Conservation (phyloP, 2,113 vertebrate genomes). For the Rattus norvegicus region GRCr8 NC_086026.1:72612501-72613000, state of each 20-base stretch:
- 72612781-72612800: rapidly evolving
- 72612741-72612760: neutral
- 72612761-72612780: neutral
- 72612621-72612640: neutral
- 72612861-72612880: neutral
- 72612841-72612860: constrained; percentile 12
- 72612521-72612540: neutral
- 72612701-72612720: neutral
- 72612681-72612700: neutral
- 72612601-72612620: neutral
- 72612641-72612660: neutral
- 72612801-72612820: neutral
- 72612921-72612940: neutral
- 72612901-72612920: neutral
- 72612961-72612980: neutral
- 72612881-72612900: neutral
- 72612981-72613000: neutral
- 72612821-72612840: neutral
- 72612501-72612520: neutral
- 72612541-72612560: neutral
- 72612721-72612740: neutral
- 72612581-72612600: neutral
- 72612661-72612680: neutral
- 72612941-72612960: neutral
- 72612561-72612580: too few species aligned